These are phyloP conservation scores for Dicrostonyx torquatus DNA, from an alignment of 2,797 vertebrate species.

Conservation along the genomic window DNA sequence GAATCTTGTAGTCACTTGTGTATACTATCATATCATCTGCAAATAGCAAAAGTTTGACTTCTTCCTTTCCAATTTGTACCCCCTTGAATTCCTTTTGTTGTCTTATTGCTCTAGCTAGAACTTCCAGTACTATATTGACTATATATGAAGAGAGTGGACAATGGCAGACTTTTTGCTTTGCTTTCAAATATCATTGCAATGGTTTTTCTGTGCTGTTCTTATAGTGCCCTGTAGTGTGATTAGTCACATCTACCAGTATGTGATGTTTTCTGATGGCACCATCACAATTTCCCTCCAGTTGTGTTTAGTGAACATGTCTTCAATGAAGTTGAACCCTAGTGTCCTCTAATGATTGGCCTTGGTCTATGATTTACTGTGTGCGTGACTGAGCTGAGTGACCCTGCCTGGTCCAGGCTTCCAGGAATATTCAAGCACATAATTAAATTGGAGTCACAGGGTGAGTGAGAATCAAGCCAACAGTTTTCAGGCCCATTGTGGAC, in stretches of 20 bases:
- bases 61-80: not conserved
- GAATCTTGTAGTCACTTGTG: not conserved
- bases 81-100: not conserved
- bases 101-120: not conserved
- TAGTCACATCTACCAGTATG: not conserved
- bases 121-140: not conserved
- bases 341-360: constrained; percentile 24
- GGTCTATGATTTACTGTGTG: constrained; percentile 26
- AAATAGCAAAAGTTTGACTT: not conserved
- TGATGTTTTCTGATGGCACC: not conserved
- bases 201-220: constrained; percentile 18
- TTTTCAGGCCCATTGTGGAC: constrained; percentile 63
- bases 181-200: constrained; percentile 1
- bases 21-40: not conserved
- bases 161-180: constrained; percentile 35
- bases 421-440: constrained; percentile 53
- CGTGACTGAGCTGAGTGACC: constrained; percentile 51
- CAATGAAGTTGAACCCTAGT: not conserved
- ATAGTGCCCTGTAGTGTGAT: not conserved
- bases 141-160: not conserved
- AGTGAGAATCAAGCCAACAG: constrained; percentile 15
- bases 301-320: constrained; percentile 16
- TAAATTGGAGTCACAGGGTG: constrained; percentile 58
- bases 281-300: not conserved
- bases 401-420: constrained; percentile 23